Percentiles rank a stretch among this genome's conserved stretches.
phyloP scores from a whole-genome alignment of 1,140 invertebrate genomes.

The Ceratitis capitata region DNA sequence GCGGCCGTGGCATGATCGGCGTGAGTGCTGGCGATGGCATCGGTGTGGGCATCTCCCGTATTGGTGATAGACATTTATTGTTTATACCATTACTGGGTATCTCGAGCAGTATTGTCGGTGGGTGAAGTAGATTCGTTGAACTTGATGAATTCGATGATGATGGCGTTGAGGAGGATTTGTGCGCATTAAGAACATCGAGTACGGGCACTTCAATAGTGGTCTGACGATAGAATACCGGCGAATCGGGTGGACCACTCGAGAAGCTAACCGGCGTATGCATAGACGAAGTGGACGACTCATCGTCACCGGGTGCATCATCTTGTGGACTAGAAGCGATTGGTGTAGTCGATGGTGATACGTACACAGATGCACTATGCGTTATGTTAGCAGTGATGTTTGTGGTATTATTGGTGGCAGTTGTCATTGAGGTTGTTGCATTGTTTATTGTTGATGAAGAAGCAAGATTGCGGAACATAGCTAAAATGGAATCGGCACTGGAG shows the following conservation, averaged over 20 bases:
- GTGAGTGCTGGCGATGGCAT: conserved; percentile 75
- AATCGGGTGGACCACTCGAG: conserved; percentile 69
- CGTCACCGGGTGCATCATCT: conserved; percentile 72
- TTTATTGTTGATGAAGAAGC: conserved; percentile 67
- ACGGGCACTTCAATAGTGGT: conserved; percentile 73
- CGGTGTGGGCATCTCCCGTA: conserved; percentile 77
- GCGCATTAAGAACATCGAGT: conserved; percentile 72
- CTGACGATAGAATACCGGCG: conserved; percentile 66
- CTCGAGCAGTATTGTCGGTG: conserved; percentile 77
- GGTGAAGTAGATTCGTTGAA: conserved; percentile 71
- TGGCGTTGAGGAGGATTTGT: conserved; percentile 66
- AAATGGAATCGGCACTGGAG: conserved; percentile 77
- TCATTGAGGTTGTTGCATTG: conserved; percentile 33
- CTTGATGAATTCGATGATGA: conserved; percentile 50
- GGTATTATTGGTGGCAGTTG: conserved; percentile 48
- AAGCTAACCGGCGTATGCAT: conserved; percentile 69
- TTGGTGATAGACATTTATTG: conserved; percentile 78
- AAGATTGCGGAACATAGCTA: conserved; percentile 78
- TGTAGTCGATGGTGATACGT: conserved; percentile 71
- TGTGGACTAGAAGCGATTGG: conserved; percentile 75
- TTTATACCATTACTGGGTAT: conserved; percentile 73
- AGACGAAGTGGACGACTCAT: conserved; percentile 72
- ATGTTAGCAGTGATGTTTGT: conserved; percentile 53
- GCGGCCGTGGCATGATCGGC: conserved; percentile 69
- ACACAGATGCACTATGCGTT: conserved; percentile 67